Conservation (phyloP, 2,113 vertebrate genomes). For the Acrocephalus kingi region DNA sequence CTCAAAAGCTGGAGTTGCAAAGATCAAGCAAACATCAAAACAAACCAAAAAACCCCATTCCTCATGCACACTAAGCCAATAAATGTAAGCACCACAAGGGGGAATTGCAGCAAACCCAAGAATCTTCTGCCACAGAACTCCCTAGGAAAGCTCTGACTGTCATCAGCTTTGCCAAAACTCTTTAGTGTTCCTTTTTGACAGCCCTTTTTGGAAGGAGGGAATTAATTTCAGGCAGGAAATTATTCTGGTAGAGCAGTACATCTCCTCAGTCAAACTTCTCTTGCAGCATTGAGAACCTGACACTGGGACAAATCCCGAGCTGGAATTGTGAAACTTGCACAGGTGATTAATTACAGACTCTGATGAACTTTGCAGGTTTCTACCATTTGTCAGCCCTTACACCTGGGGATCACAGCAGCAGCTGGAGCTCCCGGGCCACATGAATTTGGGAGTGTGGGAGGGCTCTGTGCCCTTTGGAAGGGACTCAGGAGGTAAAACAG, state of each 20-base stretch:
- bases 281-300: background rate
- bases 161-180: background rate
- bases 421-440: background rate
- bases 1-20: background rate
- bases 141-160: background rate
- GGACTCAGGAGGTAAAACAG: background rate
- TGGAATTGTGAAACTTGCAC: background rate
- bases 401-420: background rate
- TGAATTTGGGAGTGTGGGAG: rapidly evolving
- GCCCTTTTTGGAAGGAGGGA: background rate
- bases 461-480: background rate
- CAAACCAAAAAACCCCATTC: background rate
- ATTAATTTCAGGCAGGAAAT: background rate
- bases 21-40: background rate
- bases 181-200: background rate
- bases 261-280: background rate
- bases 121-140: background rate
- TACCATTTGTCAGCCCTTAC: no score
- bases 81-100: background rate
- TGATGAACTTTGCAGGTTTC: no score
- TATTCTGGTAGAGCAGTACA: background rate
- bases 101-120: background rate
- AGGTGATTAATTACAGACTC: background rate
- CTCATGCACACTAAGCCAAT: background rate
- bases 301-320: background rate